Conservation (phyloP, 92 coral and sea anemone species). For the Epizoanthus ramosus region DNA sequence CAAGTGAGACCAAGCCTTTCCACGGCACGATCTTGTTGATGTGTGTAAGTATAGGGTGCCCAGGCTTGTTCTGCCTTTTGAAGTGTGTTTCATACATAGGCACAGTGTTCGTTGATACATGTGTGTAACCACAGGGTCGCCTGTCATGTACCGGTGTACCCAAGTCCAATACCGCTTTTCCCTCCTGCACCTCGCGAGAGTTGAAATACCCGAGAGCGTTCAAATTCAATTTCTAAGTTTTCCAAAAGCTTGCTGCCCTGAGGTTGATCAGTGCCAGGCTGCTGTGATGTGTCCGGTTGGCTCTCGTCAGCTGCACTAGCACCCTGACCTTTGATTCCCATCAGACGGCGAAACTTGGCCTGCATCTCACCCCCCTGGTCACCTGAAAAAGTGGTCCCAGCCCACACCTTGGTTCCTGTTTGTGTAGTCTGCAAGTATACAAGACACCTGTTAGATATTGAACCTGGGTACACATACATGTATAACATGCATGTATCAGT, state of each 20-base stretch:
- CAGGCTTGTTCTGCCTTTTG: too few relatives aligned
- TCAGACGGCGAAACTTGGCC: conserved; percentile 94
- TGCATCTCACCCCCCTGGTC: conserved; percentile 98
- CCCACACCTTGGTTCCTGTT: conserved; percentile 71
- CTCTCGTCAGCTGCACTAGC: conserved; percentile 27
- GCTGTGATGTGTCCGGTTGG: conserved; percentile 26
- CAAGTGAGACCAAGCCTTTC: too few relatives aligned
- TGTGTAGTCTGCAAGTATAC: conserved; percentile 36
- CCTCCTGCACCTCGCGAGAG: conserved; percentile 99
- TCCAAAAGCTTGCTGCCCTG: conserved; percentile 71
- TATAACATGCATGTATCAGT: too few relatives aligned
- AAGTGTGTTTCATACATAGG: too few relatives aligned
- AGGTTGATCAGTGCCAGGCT: conserved; percentile 39
- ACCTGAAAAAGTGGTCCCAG: conserved; percentile 75
- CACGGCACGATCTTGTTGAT: too few relatives aligned
- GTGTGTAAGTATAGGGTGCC: too few relatives aligned
- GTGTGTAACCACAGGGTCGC: too few relatives aligned
- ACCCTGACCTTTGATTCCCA: conserved; percentile 87
- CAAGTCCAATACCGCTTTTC: conserved; percentile 97
- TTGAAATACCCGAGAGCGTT: conserved; percentile 96
- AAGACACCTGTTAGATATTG: neutral
- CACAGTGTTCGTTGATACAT: too few relatives aligned
- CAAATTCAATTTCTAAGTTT: conserved; percentile 92
- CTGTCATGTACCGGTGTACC: conserved; percentile 79
- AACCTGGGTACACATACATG: neutral